These are phyloP conservation scores for Rattus rattus DNA, from an alignment of 2,113 vertebrate genomes.

Conservation along the genomic window DNA sequence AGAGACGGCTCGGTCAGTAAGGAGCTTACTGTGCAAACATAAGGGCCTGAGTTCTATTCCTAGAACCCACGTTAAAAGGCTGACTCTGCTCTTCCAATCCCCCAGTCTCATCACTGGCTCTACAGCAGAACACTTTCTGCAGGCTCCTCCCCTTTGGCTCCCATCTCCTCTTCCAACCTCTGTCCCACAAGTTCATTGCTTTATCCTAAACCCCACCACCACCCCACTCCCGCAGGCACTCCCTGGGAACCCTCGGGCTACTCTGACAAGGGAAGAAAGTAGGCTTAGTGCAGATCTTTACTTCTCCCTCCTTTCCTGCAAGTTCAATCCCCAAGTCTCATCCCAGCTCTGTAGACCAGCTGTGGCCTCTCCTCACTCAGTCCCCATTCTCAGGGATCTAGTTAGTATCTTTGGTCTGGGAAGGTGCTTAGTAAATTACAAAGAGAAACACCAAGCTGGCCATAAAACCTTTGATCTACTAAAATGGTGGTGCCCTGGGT, in stretches of 20 bases:
- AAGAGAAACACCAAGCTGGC: not conserved
- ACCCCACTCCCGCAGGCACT: not conserved
- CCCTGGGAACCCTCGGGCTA: not conserved
- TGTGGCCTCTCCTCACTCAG: not conserved
- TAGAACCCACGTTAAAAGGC: not conserved
- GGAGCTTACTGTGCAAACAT: not conserved
- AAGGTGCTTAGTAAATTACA: not conserved
- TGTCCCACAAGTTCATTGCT: not conserved
- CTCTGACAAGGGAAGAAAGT: not conserved
- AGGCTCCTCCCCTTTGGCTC: not conserved
- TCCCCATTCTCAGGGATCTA: not conserved
- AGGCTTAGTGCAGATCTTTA: not conserved
- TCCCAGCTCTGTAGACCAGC: not conserved
- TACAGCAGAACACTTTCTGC: not conserved
- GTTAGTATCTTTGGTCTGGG: not conserved
- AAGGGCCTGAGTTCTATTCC: not conserved
- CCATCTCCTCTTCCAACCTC: not conserved
- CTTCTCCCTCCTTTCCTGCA: not conserved
- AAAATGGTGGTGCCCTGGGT: not conserved
- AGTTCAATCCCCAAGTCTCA: not conserved
- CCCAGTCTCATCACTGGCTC: not conserved
- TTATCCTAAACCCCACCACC: too few relatives aligned
- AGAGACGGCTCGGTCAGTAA: not conserved
- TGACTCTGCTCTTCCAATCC: not conserved
- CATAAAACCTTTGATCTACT: not conserved